phyloP scores from a whole-genome alignment of 2,113 vertebrate genomes.

The Scortum barcoo region DNA sequence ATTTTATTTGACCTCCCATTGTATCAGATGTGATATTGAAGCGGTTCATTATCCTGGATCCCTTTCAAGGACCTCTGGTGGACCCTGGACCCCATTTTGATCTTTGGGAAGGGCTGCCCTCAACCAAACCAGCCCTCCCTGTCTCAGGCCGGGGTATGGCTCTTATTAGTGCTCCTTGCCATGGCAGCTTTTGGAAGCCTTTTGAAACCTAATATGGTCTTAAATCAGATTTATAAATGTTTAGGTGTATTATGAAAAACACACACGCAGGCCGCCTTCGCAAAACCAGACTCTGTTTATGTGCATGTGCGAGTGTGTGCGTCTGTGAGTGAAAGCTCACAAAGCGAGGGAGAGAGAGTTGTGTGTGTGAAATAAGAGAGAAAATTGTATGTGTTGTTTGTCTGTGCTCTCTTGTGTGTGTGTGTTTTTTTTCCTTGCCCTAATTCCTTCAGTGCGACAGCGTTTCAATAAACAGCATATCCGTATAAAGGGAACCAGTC shows the following conservation, averaged over 20 bases:
- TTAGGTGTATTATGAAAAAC: slow-evolving; percentile 88
- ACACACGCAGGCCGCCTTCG: slow-evolving; percentile 68
- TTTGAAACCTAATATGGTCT: slow-evolving; percentile 88
- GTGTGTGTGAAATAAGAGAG: slow-evolving; percentile 65
- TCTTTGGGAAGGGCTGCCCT: slow-evolving; percentile 38
- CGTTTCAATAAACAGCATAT: slow-evolving; percentile 80
- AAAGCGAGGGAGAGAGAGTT: slow-evolving; percentile 8
- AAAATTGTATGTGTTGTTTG: slow-evolving; percentile 73
- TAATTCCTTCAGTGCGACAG: slow-evolving; percentile 78
- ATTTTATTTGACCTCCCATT: slow-evolving; percentile 20
- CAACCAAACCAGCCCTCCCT: slow-evolving; percentile 18
- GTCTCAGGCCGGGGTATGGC: slow-evolving; percentile 78
- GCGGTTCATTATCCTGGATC: slow-evolving; percentile 29
- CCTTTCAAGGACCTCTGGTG: slow-evolving; percentile 41
- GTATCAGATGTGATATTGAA: slow-evolving; percentile 34
- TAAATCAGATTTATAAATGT: slow-evolving; percentile 91
- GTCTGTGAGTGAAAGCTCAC: slow-evolving; percentile 32
- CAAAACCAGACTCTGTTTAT: slow-evolving; percentile 60
- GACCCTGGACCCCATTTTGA: slow-evolving; percentile 28
- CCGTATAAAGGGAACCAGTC: slow-evolving; percentile 61
- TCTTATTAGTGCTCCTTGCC: slow-evolving; percentile 82
- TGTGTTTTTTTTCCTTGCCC: slow-evolving; percentile 54
- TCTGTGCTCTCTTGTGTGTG: slow-evolving; percentile 45
- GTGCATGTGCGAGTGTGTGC: slow-evolving; percentile 24
- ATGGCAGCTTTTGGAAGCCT: slow-evolving; percentile 76